Evolutionary conservation across 2,797 vertebrate species (phyloP).

Genomic region (Poecilia velifera): DNA sequence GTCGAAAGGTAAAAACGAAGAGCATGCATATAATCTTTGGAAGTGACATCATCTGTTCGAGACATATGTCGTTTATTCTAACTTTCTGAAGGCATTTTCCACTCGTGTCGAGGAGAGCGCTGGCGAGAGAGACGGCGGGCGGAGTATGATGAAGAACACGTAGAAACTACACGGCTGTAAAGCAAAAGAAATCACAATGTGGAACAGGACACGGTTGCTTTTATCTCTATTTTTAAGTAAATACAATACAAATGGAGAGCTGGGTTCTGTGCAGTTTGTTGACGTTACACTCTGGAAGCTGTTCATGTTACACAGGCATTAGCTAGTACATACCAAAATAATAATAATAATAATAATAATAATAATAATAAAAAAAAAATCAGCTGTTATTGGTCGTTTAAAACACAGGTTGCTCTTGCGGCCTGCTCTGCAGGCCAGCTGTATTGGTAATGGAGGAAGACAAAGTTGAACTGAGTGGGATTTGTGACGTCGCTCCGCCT

Average conservation of each 20-base stretch:
- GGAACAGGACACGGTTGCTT: conserved; percentile 66
- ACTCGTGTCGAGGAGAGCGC: conserved; percentile 61
- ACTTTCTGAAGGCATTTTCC: conserved; percentile 73
- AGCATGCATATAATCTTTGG: conserved; percentile 83
- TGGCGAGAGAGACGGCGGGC: conserved; percentile 39
- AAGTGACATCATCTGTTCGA: conserved; percentile 74
- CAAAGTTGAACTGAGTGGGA: conserved; percentile 34
- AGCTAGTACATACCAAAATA: conserved; percentile 78
- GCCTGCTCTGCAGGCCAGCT: conserved; percentile 84
- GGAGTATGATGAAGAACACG: conserved; percentile 54
- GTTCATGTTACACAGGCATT: conserved; percentile 76
- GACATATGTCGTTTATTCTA: conserved; percentile 81
- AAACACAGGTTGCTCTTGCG: conserved; percentile 71
- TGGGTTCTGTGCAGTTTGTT: conserved; percentile 46
- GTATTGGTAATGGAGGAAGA: conserved; percentile 52
- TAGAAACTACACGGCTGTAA: conserved; percentile 54
- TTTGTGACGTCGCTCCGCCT: conserved; percentile 43
- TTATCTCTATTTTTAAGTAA: conserved; percentile 76
- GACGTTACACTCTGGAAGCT: conserved; percentile 68
- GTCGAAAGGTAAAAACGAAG: conserved; percentile 62
- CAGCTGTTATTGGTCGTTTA: conserved; percentile 69
- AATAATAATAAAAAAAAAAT: conserved; percentile 16
- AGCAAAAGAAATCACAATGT: conserved; percentile 71
- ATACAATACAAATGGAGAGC: conserved; percentile 73
- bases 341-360: no score